Conservation (phyloP, 2,113 vertebrate genomes). For the Esox niger region DNA sequence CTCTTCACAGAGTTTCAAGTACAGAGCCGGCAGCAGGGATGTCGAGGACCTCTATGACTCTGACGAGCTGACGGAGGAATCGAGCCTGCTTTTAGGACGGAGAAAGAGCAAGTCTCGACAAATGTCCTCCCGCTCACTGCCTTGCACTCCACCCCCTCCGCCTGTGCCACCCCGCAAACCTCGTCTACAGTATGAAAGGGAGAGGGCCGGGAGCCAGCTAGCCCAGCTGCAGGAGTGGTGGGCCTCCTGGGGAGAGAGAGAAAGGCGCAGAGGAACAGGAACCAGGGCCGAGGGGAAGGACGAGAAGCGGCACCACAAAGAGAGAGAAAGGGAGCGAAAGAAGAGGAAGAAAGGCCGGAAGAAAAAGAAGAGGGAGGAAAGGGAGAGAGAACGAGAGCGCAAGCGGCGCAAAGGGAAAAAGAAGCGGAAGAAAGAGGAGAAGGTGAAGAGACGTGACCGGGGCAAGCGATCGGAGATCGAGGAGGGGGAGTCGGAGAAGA, state of each 20-base stretch:
- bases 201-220: constrained; percentile 65
- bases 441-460: constrained; percentile 55
- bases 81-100: constrained; percentile 71
- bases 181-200: constrained; percentile 58
- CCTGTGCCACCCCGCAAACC: constrained; percentile 76
- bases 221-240: constrained; percentile 78
- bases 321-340: constrained; percentile 69
- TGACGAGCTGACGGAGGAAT: constrained; percentile 73
- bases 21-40: constrained; percentile 59
- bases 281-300: constrained; percentile 43
- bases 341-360: constrained; percentile 73
- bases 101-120: constrained; percentile 66
- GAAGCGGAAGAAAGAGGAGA: constrained; percentile 73
- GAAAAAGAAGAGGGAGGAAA: constrained; percentile 73
- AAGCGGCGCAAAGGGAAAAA: constrained; percentile 75
- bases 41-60: constrained; percentile 68
- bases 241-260: constrained; percentile 74
- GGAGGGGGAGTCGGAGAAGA: constrained; percentile 61
- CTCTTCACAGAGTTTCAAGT: constrained; percentile 73
- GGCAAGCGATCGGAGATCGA: constrained; percentile 65
- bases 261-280: constrained; percentile 42
- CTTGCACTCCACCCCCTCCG: constrained; percentile 74
- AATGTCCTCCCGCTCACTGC: constrained; percentile 73
- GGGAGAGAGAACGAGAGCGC: constrained; percentile 67
- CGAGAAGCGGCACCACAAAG: constrained; percentile 70